phyloP scores from a whole-genome alignment of 53 echinoderm and acorn worm species.

The Paracentrotus lividus region DNA sequence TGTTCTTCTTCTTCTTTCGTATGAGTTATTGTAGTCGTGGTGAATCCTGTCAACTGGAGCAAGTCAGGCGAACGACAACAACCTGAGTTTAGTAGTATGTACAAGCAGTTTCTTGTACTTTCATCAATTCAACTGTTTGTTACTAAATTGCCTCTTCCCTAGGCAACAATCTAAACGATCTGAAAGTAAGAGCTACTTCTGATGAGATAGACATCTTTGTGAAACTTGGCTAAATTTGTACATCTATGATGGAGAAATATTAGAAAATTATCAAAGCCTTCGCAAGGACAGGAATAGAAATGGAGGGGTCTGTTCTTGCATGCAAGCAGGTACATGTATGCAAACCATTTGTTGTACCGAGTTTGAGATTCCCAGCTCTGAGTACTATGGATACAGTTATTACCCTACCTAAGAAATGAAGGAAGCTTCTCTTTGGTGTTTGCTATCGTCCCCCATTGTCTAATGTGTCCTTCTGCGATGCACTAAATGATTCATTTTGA shows the following conservation, averaged over 20 bases:
- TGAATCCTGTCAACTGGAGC: no score
- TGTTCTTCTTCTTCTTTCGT: no score
- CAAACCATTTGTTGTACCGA: background rate
- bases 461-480: background rate
- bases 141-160: background rate
- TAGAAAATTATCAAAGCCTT: background rate
- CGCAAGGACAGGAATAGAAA: background rate
- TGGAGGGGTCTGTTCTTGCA: background rate
- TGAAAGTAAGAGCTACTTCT: background rate
- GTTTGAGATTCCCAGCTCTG: background rate
- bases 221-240: background rate
- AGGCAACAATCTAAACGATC: background rate
- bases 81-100: no score
- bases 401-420: background rate
- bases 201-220: background rate
- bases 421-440: background rate
- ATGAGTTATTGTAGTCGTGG: no score
- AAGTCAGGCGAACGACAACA: no score
- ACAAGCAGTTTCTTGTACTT: no score
- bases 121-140: no score
- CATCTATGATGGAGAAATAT: background rate
- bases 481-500: background rate
- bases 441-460: background rate
- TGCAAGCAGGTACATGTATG: background rate
- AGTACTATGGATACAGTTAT: background rate